Evolutionary conservation across 2,888 invertebrate species (phyloP).

Genomic region (Archaeoteleia sp.): DNA sequence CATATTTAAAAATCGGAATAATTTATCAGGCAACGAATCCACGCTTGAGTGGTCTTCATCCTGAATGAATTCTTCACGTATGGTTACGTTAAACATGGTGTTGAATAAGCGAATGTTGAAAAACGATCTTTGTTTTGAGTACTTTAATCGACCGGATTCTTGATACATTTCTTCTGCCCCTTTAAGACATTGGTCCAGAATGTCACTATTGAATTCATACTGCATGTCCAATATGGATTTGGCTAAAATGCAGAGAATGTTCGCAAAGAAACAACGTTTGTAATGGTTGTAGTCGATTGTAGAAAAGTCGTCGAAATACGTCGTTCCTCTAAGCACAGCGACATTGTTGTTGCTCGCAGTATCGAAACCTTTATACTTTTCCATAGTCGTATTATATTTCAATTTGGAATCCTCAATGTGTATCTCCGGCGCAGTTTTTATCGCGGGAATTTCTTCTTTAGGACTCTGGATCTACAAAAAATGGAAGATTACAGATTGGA

Average conservation of each 20-base stretch:
- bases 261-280: constrained; percentile 66
- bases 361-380: constrained; percentile 56
- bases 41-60: constrained; percentile 61
- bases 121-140: constrained; percentile 62
- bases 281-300: constrained; percentile 57
- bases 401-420: too few species aligned
- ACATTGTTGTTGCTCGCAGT: constrained; percentile 55
- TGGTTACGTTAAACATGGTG: constrained; percentile 60
- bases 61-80: constrained; percentile 63
- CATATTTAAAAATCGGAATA: constrained; percentile 57
- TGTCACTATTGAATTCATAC: constrained; percentile 53
- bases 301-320: constrained; percentile 52
- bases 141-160: constrained; percentile 60
- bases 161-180: constrained; percentile 61
- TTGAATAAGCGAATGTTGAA: constrained; percentile 62
- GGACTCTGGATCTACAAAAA: too few species aligned
- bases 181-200: constrained; percentile 63
- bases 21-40: constrained; percentile 53
- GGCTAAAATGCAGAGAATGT: constrained; percentile 64
- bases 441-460: too few species aligned
- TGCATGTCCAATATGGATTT: constrained; percentile 61
- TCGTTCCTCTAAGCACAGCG: constrained; percentile 60
- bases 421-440: too few species aligned
- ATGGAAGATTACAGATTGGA: too few species aligned
- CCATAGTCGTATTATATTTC: too few species aligned